Percentiles rank a stretch among this genome's conserved stretches.
These are phyloP conservation scores for Sander vitreus DNA, from an alignment of 2,113 vertebrate species.

Conservation along the genomic window DNA sequence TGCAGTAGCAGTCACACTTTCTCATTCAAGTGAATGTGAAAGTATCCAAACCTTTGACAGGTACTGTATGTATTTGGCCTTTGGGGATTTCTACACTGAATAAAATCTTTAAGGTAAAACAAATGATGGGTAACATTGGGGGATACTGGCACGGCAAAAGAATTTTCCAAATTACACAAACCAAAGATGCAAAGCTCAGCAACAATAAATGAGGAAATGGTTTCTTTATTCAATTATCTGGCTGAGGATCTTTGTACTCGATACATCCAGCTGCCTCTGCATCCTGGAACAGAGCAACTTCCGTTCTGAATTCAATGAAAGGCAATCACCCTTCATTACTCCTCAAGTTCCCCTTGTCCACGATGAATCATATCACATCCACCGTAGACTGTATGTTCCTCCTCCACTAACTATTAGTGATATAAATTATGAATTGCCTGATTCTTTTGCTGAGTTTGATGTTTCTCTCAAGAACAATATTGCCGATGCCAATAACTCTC, in stretches of 20 bases:
- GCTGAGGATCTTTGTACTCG: slow-evolving; percentile 20
- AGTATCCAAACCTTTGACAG: too few relatives aligned
- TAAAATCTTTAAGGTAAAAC: background rate
- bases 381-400: background rate
- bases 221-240: slow-evolving; percentile 40
- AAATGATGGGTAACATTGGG: background rate
- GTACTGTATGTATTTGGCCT: background rate
- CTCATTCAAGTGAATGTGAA: too few relatives aligned
- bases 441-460: too few relatives aligned
- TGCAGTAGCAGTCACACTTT: too few relatives aligned
- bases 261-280: slow-evolving; percentile 22
- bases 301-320: background rate
- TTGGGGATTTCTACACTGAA: background rate
- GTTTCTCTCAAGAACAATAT: too few relatives aligned
- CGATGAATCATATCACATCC: slow-evolving; percentile 9
- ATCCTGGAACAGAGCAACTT: slow-evolving; percentile 5
- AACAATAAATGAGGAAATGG: slow-evolving; percentile 29
- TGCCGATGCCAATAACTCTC: too few relatives aligned
- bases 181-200: slow-evolving; percentile 27
- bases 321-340: slow-evolving; percentile 4
- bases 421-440: too few relatives aligned
- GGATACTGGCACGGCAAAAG: background rate
- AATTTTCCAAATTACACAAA: slow-evolving; percentile 5
- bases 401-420: background rate
- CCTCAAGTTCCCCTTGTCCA: background rate